phyloP scores from a whole-genome alignment of 1,140 invertebrate genomes.

The Trigoniulus corallinus region DNA sequence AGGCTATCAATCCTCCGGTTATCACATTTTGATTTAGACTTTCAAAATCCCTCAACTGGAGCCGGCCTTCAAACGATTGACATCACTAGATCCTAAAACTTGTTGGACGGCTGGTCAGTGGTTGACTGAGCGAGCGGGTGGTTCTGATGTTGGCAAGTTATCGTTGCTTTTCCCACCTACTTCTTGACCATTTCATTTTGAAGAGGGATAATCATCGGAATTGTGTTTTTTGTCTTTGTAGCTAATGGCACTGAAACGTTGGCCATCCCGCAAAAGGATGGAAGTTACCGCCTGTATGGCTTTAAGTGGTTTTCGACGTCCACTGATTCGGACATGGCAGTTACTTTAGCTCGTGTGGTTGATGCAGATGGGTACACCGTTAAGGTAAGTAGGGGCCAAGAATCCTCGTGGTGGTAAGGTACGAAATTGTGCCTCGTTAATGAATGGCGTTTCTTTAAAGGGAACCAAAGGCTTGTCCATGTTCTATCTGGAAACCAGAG shows the following conservation, averaged over 20 bases:
- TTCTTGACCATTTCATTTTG: constrained; percentile 2
- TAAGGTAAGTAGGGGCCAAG: constrained; percentile 19
- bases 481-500: constrained; percentile 33
- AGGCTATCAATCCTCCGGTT: background rate
- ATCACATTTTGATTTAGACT: constrained; percentile 9
- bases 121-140: constrained; percentile 43
- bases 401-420: background rate
- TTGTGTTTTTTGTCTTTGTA: constrained; percentile 12
- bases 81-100: constrained; percentile 27
- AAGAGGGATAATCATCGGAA: background rate
- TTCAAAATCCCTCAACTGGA: constrained; percentile 16
- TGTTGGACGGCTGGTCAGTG: constrained; percentile 47
- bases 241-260: constrained; percentile 38
- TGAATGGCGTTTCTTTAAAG: constrained; percentile 16
- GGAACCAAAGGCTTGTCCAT: constrained; percentile 34
- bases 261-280: constrained; percentile 25
- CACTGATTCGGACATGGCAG: constrained; percentile 39
- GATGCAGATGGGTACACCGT: constrained; percentile 25
- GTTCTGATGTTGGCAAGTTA: constrained; percentile 38
- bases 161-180: too few species aligned
- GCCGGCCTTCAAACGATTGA: constrained; percentile 27
- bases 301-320: constrained; percentile 45
- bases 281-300: constrained; percentile 32
- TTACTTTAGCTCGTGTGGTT: constrained; percentile 36
- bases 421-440: background rate